These are phyloP conservation scores for Hemiscyllium ocellatum DNA, from an alignment of 2,113 vertebrate genomes.

Conservation along the genomic window DNA sequence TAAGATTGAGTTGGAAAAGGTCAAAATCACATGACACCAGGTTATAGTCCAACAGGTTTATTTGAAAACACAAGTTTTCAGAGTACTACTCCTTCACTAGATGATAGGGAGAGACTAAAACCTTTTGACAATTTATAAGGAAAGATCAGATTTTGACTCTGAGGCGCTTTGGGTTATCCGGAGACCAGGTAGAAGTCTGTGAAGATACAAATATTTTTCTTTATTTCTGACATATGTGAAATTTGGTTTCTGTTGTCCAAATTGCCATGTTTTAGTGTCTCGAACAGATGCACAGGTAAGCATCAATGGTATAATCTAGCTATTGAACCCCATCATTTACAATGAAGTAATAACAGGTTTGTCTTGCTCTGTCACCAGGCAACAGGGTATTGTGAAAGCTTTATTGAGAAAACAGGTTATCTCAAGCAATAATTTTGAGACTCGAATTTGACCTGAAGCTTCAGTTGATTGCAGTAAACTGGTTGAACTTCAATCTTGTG, in stretches of 20 bases:
- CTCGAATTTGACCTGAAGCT: not conserved
- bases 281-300: not conserved
- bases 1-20: too few species aligned
- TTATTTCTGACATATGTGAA: not conserved
- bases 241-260: not conserved
- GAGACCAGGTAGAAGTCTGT: not conserved
- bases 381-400: not conserved
- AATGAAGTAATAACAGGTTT: not conserved
- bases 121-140: too few species aligned
- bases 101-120: too few species aligned
- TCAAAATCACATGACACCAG: too few species aligned
- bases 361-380: not conserved
- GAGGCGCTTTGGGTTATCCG: not conserved
- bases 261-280: not conserved
- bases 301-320: not conserved
- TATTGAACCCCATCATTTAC: not conserved
- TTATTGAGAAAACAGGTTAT: too few species aligned
- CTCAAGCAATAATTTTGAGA: not conserved
- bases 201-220: not conserved
- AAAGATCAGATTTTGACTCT: too few species aligned
- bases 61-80: too few species aligned
- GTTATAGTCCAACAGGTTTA: too few species aligned
- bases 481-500: constrained; percentile 8
- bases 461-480: not conserved
- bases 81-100: too few species aligned